Base-by-base conservation (phyloP, 2,113 vertebrate genomes). In the Bagarius yarrelli region DNA sequence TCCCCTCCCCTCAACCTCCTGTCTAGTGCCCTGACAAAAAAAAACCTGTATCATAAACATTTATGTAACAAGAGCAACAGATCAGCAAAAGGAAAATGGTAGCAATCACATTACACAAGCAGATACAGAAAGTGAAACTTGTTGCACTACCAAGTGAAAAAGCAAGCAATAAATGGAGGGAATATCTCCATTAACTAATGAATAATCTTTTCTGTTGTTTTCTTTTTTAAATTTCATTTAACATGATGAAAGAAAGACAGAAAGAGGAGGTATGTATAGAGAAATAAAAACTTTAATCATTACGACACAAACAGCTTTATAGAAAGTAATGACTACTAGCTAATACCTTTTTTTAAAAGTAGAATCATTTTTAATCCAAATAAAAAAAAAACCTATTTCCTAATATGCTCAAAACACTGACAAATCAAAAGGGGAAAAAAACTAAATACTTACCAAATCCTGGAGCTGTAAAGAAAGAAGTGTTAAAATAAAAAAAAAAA, bases 361-460 rank as follows among this genome's bases (percentile, higher is more conserved):
- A 27, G 81, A 34, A 79, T 83, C 3, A 5, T 66, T 66, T 36
- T 8, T n/a, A 69, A 69, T 69, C 13, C 11, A 70, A 16, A 50
- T 44, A n/a, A 25, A 21, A 27, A 11, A 64, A 63, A 69, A 13
- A 69, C 0, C 36, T 66, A 60, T 44, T 57, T 66, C 8, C 4
- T 44, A 61, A 52, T 73, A 80, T 44, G 50, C 55, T 79, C 15
- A 85, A 78, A 78, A 81, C 81, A 56, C 82, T 87, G 87, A 85
- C 61, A 83, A 85, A 89, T 81, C 30, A 59, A 79, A 73, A 84
- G 57, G 76, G 44, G 13, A 57, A 74, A 79, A 79, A 83, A 86
- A 14, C 81, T 61, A 82, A 80, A 89, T 93, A 94, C 93, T 94
- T 93, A 94, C 93, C 91, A 76, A 94, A 36, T 92, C 91, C 91